Evolutionary conservation across 2,113 vertebrate genomes (phyloP).

Genomic region (Podilymbus podiceps): DNA sequence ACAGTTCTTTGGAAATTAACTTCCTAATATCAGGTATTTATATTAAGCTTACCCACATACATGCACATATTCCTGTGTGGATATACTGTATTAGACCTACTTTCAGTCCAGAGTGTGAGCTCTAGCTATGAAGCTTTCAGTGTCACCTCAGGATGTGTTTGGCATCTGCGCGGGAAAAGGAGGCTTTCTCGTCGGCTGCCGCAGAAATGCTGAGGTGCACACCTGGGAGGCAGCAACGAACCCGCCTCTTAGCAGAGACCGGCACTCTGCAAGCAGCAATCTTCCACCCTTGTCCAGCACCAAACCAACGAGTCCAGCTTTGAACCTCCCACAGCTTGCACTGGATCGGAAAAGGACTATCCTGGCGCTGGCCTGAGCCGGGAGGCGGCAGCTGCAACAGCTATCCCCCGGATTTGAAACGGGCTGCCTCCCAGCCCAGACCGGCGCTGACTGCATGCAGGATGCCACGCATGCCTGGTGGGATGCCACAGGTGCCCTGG

Average conservation of each 20-base stretch:
- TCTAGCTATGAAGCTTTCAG: not conserved
- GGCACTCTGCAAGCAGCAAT: not conserved
- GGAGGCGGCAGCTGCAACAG: not conserved
- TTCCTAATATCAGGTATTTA: not conserved
- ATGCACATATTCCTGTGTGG: not conserved
- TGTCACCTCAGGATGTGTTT: not conserved
- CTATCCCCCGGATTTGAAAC: not conserved
- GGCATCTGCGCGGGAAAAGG: fast-evolving
- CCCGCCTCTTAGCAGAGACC: not conserved
- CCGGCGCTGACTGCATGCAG: not conserved
- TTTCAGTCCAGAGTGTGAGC: not conserved
- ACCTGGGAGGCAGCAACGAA: not conserved
- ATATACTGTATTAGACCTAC: not conserved
- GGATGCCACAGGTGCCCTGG: not conserved
- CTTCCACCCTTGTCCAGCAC: not conserved
- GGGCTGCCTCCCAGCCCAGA: not conserved
- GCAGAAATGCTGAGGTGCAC: not conserved
- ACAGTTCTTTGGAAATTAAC: not conserved
- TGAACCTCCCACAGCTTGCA: fast-evolving
- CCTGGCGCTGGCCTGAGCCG: fast-evolving
- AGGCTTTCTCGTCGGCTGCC: not conserved
- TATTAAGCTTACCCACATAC: not conserved
- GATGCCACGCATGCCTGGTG: fast-evolving
- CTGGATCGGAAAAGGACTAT: not conserved
- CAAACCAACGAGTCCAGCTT: not conserved